These are phyloP conservation scores for Aix galericulata DNA, from an alignment of 2,113 vertebrate species.

Conservation along the genomic window DNA sequence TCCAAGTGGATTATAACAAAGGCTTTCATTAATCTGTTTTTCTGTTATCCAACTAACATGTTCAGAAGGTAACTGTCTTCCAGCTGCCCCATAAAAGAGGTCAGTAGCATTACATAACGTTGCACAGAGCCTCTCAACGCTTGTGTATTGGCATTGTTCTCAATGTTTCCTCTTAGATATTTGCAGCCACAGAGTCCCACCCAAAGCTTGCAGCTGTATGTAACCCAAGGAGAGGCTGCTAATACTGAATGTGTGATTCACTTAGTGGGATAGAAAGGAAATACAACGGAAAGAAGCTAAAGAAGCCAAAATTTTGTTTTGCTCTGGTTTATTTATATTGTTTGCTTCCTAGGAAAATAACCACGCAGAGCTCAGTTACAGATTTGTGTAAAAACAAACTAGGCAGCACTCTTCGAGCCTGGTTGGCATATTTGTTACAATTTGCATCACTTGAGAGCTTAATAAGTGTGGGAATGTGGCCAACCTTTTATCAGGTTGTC, in stretches of 20 bases:
- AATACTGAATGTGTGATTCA: slow-evolving; percentile 50
- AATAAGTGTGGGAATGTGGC: slow-evolving; percentile 45
- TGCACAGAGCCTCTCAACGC: background rate
- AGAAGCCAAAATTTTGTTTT: slow-evolving; percentile 47
- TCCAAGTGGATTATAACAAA: slow-evolving; percentile 51
- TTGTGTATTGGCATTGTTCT: slow-evolving; percentile 41
- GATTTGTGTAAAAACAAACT: slow-evolving; percentile 42
- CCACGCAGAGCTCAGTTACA: background rate
- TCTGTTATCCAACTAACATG: slow-evolving; percentile 41
- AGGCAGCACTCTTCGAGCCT: background rate
- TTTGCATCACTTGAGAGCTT: slow-evolving; percentile 60
- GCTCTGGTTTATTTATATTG: slow-evolving; percentile 39
- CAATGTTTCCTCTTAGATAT: slow-evolving; percentile 48
- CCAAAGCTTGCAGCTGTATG: slow-evolving; percentile 58
- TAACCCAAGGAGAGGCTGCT: slow-evolving; percentile 38
- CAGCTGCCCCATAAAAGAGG: slow-evolving; percentile 48
- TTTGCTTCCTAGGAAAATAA: slow-evolving; percentile 43
- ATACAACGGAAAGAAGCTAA: slow-evolving; percentile 7
- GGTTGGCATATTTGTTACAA: slow-evolving; percentile 55
- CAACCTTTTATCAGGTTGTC: slow-evolving; percentile 66
- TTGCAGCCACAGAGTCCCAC: slow-evolving; percentile 49
- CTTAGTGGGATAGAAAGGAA: slow-evolving; percentile 12
- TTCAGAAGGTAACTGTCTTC: slow-evolving; percentile 54
- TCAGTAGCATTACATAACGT: slow-evolving; percentile 23
- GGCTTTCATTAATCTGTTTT: slow-evolving; percentile 47